Conservation (phyloP, 2,888 invertebrate genomes). For the Rotaria sp. region DNA sequence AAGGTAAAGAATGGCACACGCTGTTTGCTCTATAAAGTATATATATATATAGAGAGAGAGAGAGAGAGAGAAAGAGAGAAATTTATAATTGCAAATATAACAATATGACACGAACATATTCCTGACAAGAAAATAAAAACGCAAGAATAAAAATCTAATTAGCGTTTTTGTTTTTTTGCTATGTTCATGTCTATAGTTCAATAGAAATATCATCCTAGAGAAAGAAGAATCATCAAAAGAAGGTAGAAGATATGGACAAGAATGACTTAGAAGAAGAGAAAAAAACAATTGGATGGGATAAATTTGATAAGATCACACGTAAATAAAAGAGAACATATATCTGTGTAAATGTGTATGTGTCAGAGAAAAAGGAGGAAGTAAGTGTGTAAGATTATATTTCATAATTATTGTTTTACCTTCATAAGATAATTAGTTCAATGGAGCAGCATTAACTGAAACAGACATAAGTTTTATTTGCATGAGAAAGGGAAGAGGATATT, state of each 20-base stretch:
- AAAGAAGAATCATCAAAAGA: background rate
- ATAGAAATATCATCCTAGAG: background rate
- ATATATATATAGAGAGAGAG: background rate
- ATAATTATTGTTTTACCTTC: background rate
- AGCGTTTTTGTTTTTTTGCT: background rate
- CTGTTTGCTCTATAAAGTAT: background rate
- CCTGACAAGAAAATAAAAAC: background rate
- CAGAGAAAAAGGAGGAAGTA: background rate
- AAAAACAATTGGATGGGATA: no score
- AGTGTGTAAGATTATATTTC: background rate
- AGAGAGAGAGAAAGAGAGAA: no score
- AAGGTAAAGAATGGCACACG: conserved; percentile 1
- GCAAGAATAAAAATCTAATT: background rate
- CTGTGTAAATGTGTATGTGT: background rate
- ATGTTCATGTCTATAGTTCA: no score
- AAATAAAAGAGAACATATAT: background rate
- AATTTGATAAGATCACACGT: background rate
- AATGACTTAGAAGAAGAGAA: no score
- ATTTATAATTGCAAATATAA: background rate
- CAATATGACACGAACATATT: background rate
- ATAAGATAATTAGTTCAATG: background rate
- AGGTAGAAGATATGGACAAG: background rate
- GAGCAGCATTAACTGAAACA: background rate
- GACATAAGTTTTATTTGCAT: conserved; percentile 19
- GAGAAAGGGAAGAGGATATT: background rate